Percentiles rank a stretch among this genome's conserved stretches.
These are phyloP conservation scores for Myiopsitta monachus DNA, from an alignment of 2,113 vertebrate species.

Conservation along the genomic window DNA sequence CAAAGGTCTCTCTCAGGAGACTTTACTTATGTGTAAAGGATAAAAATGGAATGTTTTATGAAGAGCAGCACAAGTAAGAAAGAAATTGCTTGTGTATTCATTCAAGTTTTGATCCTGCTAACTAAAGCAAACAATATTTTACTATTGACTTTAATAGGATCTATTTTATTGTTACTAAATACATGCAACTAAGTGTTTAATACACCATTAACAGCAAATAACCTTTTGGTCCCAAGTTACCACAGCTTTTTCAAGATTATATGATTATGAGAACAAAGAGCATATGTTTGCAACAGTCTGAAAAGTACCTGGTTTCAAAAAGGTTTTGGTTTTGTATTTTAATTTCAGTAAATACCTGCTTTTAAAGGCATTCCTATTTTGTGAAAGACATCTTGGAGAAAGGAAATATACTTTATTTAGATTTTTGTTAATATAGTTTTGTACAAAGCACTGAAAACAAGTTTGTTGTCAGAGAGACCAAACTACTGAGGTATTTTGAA, in stretches of 20 bases:
- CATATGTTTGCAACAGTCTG: background rate
- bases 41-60: background rate
- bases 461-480: background rate
- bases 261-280: background rate
- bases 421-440: background rate
- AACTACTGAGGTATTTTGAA: background rate
- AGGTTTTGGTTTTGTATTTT: background rate
- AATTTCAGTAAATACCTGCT: background rate
- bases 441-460: background rate
- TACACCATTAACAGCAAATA: background rate
- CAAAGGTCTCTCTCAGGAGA: background rate
- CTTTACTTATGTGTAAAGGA: background rate
- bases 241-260: background rate
- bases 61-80: background rate
- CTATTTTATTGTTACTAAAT: background rate
- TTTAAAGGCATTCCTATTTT: background rate
- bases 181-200: background rate
- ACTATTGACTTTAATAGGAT: background rate
- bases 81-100: background rate
- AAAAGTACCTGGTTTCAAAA: background rate
- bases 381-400: background rate
- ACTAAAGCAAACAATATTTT: background rate
- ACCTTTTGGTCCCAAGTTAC: background rate
- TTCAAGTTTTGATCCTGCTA: background rate
- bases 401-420: background rate